These are phyloP conservation scores for Pampus argenteus DNA, from an alignment of 2,797 vertebrate genomes.

Conservation along the genomic window DNA sequence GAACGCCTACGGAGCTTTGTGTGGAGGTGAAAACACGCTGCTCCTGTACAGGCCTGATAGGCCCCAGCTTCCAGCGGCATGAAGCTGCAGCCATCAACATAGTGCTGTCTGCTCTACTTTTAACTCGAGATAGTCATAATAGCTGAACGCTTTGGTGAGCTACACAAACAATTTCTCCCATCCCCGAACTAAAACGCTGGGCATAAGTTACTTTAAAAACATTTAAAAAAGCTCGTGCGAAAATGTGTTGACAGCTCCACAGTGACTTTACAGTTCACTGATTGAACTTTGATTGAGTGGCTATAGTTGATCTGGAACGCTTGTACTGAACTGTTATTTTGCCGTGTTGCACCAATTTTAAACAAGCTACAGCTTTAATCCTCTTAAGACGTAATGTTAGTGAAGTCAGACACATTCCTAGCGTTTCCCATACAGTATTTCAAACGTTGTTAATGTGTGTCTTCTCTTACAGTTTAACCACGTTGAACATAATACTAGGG, in stretches of 20 bases:
- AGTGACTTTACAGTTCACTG: neutral
- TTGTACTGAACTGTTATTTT: neutral
- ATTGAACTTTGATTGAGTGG: slow-evolving; percentile 8
- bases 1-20: slow-evolving; percentile 36
- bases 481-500: slow-evolving; percentile 49
- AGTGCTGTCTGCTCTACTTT: neutral
- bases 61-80: slow-evolving; percentile 62
- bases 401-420: neutral
- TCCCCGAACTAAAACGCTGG: neutral
- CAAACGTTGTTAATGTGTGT: slow-evolving; percentile 8
- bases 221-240: neutral
- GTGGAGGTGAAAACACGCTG: slow-evolving; percentile 51
- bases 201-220: neutral
- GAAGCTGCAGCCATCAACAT: slow-evolving; percentile 7
- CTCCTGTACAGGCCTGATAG: slow-evolving; percentile 74
- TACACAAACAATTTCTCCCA: neutral
- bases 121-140: neutral
- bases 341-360: neutral
- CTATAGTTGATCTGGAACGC: neutral
- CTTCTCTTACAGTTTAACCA: slow-evolving; percentile 61
- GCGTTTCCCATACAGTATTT: neutral
- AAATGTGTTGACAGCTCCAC: slow-evolving; percentile 24
- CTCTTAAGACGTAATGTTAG: neutral
- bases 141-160: neutral
- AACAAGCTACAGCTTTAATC: neutral